Evolutionary conservation across 30 jellyfish, hydroid and myxozoan genomes (phyloP), one percentile per base, ranked within the genome.

Genomic region (Clytia hemisphaerica): DNA sequence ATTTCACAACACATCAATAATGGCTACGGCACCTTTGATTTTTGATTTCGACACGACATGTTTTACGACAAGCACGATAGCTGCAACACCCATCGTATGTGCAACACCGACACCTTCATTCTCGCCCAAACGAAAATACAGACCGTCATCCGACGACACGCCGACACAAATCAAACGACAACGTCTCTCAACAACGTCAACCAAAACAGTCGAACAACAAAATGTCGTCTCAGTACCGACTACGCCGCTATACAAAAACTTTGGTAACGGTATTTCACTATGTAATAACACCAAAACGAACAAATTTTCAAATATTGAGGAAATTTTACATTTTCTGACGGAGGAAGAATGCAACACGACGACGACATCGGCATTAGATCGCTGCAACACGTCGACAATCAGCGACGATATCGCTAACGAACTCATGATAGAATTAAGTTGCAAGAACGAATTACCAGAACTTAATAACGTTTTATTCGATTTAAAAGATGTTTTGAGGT

Each of bases 261-360:
- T 61, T 54, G 87, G 87, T 24, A 75, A 75, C 79, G 87, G 87
- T 9, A 30, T 75, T 35, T 50, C 83, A n/a, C 29, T 75, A 12
- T 75, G 87, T 26, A 75, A 75, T 54, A 75, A 69, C 54, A 69
- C 81, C 27, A 69, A 69, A 46, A 69, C 81, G 31, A 69, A 69
- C 37, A 37, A 45, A 28, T 69, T 69, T 45, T 35, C 57, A 28
- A 69, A 49, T 24, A 69, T 69, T 12, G 68, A 69, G 51, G 81
- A 69, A 33, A 55, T 69, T 6, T 69, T 69, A 37, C 75, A 31
- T 18, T 69, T 45, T 69, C 22, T 69, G 24, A 27, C 59, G 54
- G n/a, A n/a, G n/a, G n/a, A n/a, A n/a, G n/a, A n/a, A n/a, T n/a
- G n/a, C n/a, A n/a, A n/a, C n/a, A n/a, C n/a, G n/a, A n/a, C n/a